Evolutionary conservation across 2,797 vertebrate species (phyloP), one percentile per base, ranked within the genome.

Genomic region (Neomorphus geoffroyi): DNA sequence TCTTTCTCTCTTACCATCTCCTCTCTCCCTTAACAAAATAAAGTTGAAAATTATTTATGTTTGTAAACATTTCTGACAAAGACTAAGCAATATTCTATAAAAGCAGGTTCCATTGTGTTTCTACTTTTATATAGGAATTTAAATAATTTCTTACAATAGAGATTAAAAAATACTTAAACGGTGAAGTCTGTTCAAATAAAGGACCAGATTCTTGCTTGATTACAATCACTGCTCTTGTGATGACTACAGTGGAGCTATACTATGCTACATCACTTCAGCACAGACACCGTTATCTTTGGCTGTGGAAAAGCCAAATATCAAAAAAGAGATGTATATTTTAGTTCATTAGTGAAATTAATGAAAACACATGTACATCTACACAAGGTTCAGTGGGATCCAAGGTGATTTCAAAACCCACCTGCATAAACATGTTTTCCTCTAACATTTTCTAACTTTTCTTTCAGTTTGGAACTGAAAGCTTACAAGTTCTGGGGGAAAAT

Each of bases 211-310:
- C 53, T 71, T 72, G 28, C 11, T 32, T 75, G 37, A 48, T 74
- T 79, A 12, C 28, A n/a, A 1, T 70, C 26, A 35, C 10, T 13
- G 62, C 43, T 88, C 13, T 58, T 86, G 41, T 1, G 2, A 19
- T 69, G 62, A n/a, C 35, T 23, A 2, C 6, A 4, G 16, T 37
- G 41, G 26, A 45, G 32, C 75, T 80, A 51, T 18, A 30, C 26
- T 16, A 11, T 1, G 0, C 54, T 75, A 27, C 7, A 30, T 53
- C 39, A 53, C 0, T 1, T 28, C 30, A 58, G 21, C 45, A 58
- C 7, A 28, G 32, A 50, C 21, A 13, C 7, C 1, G 0, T 24
- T 75, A 54, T 71, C 66, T 75, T 90, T 5, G 13, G 6, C 30
- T 60, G 28, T 70, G 18, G 48, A 33, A 67, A 90, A 80, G 16